phyloP scores from a whole-genome alignment of 1,140 invertebrate genomes.

The Zaprionus africanus region DNA sequence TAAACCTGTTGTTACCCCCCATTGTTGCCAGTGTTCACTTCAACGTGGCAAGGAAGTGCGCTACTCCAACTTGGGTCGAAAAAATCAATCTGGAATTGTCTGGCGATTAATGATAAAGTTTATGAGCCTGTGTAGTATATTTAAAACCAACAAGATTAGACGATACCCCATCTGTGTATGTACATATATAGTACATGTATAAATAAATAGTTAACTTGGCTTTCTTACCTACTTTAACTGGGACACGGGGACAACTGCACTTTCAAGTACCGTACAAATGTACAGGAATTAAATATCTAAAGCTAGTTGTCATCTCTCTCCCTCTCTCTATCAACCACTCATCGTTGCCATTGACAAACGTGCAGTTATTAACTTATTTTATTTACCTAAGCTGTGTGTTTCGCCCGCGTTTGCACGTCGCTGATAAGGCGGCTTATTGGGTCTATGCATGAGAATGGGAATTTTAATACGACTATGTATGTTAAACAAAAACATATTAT shows the following conservation, averaged over 20 bases:
- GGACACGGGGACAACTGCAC: neutral
- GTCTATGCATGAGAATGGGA: constrained; percentile 1
- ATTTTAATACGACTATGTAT: constrained; percentile 26
- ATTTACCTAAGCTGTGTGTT: constrained; percentile 1
- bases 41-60: neutral
- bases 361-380: constrained; percentile 18
- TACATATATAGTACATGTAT: neutral
- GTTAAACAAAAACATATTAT: neutral
- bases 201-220: neutral
- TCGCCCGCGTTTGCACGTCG: constrained; percentile 37
- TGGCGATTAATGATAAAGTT: neutral
- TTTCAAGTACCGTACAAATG: neutral
- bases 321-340: neutral
- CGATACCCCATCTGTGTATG: neutral
- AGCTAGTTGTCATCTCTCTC: neutral
- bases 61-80: neutral
- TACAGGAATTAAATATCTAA: neutral
- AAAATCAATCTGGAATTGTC: neutral
- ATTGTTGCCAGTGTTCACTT: neutral
- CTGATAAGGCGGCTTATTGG: constrained; percentile 39
- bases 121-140: neutral
- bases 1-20: constrained; percentile 1
- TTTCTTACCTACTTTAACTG: neutral
- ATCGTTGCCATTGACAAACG: constrained; percentile 16
- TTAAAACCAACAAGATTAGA: neutral